Percentiles rank a stretch among this genome's conserved stretches.
Conservation (phyloP, 2,888 invertebrate genomes). For the Cremastinae sp. region DNA sequence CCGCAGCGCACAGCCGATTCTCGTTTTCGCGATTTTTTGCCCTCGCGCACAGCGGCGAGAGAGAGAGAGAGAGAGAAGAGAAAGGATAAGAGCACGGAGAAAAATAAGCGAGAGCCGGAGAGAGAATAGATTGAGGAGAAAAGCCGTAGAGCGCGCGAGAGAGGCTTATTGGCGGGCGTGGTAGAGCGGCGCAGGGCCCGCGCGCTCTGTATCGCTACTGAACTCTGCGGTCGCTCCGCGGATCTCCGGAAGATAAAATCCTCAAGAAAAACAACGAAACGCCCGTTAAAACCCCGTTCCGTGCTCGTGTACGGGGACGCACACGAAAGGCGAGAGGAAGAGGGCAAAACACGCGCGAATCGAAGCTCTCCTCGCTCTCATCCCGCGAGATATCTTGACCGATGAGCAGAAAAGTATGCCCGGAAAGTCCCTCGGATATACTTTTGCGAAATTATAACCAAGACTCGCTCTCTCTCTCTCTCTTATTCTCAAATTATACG, state of each 20-base stretch:
- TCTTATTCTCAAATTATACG: too few species aligned
- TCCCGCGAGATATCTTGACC: too few species aligned
- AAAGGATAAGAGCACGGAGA: slow-evolving; percentile 15
- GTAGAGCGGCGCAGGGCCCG: slow-evolving; percentile 53
- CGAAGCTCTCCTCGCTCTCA: too few species aligned
- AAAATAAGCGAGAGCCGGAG: slow-evolving; percentile 32
- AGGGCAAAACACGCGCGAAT: too few species aligned
- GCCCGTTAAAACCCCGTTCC: slow-evolving; percentile 69
- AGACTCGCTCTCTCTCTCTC: not conserved
- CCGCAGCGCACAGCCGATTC: slow-evolving; percentile 73
- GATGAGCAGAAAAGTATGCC: too few species aligned
- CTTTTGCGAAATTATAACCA: too few species aligned
- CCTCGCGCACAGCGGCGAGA: slow-evolving; percentile 44
- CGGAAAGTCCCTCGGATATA: too few species aligned
- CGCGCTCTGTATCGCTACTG: slow-evolving; percentile 32
- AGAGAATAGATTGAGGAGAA: slow-evolving; percentile 50
- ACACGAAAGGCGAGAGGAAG: too few species aligned
- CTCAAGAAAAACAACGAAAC: slow-evolving; percentile 72
- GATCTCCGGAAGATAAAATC: slow-evolving; percentile 68
- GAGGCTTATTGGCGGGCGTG: slow-evolving; percentile 58
- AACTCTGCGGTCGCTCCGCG: slow-evolving; percentile 59
- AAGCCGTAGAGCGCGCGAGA: slow-evolving; percentile 50
- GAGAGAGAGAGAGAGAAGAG: slow-evolving; percentile 53
- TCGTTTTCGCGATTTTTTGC: slow-evolving; percentile 71
- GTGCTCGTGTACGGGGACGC: slow-evolving; percentile 4